These are phyloP conservation scores for Drosophila lutescens DNA, from an alignment of 2,888 invertebrate genomes.

Conservation along the genomic window DNA sequence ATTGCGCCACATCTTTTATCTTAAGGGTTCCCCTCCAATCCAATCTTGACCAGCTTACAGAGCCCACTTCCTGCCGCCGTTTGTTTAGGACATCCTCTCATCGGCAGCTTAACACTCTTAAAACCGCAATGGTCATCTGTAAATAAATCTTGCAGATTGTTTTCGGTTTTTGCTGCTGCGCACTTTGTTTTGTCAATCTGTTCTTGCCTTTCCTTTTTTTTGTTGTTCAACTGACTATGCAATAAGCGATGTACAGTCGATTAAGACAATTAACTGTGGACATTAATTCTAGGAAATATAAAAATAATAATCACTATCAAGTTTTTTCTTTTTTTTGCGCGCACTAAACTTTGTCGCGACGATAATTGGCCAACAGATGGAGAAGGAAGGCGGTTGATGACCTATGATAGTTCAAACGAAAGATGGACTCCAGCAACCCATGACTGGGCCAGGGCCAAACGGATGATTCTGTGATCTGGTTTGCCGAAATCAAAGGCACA, in stretches of 20 bases:
- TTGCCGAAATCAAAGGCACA: conserved; percentile 16
- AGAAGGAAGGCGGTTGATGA: conserved; percentile 19
- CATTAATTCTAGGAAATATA: conserved; percentile 55
- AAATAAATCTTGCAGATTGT: conserved; percentile 18
- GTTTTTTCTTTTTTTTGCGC: background rate
- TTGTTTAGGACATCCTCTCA: background rate
- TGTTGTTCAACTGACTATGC: conserved; percentile 29
- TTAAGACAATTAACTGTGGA: conserved; percentile 49
- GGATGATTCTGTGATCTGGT: background rate
- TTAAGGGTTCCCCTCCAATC: too few species aligned
- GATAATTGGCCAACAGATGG: conserved; percentile 26
- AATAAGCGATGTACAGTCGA: conserved; percentile 26
- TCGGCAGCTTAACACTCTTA: background rate
- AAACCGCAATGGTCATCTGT: conserved; percentile 5
- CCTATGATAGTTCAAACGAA: conserved; percentile 20
- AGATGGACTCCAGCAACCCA: conserved; percentile 7
- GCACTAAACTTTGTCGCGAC: conserved; percentile 16
- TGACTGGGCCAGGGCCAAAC: conserved; percentile 28
- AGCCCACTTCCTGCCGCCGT: conserved; percentile 6
- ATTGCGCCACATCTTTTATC: background rate
- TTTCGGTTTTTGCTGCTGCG: conserved; percentile 11
- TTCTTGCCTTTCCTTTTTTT: conserved; percentile 1
- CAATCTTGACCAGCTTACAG: background rate
- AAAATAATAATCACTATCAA: conserved; percentile 46
- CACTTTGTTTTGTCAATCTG: conserved; percentile 9